Conservation (phyloP, 1,140 invertebrate species). For the Meloidogyne chitwoodi region DNA sequence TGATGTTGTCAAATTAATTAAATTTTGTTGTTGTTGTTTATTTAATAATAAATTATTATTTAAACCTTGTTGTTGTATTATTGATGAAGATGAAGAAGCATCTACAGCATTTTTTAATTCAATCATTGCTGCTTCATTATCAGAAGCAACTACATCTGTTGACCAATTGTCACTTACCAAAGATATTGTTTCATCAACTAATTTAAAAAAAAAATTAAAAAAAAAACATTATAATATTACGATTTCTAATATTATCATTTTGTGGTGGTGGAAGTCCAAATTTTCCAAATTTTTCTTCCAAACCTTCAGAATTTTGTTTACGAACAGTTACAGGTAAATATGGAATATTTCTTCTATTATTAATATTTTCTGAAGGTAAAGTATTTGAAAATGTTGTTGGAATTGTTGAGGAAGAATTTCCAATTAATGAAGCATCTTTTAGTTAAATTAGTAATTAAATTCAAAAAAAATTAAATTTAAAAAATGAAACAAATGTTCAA, state of each 20-base stretch:
- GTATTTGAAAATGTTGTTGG: constrained; percentile 23
- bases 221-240: constrained; percentile 27
- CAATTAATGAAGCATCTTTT: constrained; percentile 25
- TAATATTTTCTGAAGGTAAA: constrained; percentile 29
- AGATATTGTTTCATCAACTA: constrained; percentile 55
- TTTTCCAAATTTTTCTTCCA: constrained; percentile 97
- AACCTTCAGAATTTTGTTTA: constrained; percentile 72
- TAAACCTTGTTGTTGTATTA: neutral
- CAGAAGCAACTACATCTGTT: constrained; percentile 87
- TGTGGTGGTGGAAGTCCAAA: constrained; percentile 74
- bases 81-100: neutral
- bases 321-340: constrained; percentile 67
- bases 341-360: constrained; percentile 61
- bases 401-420: constrained; percentile 35
- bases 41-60: neutral
- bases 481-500: no score
- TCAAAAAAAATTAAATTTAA: no score
- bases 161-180: constrained; percentile 81
- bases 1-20: neutral
- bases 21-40: neutral
- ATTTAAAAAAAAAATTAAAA: constrained; percentile 7
- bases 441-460: no score
- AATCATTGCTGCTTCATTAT: constrained; percentile 70
- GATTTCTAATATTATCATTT: constrained; percentile 33
- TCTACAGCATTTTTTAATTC: constrained; percentile 1